Base-by-base conservation (phyloP, 1,140 invertebrate genomes). In the Brachionus manjavacas region DNA sequence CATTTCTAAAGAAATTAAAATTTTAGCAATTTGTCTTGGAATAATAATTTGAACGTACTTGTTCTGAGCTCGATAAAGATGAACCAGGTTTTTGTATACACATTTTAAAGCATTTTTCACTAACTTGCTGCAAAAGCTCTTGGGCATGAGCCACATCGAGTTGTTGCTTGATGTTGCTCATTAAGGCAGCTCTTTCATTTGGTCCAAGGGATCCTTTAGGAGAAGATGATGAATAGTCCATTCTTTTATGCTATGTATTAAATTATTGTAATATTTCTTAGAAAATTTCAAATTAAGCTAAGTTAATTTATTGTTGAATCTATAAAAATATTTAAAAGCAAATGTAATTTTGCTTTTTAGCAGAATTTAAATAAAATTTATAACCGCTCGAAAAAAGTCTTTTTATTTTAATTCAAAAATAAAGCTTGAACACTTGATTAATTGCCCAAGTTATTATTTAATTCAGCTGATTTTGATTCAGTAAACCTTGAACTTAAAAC, bases 51-150 rank as follows among this genome's bases (percentile, higher is more conserved):
- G 68, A 86, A 35, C 6, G 85, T 91, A 94, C 94, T 91, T 96
- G 95, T 92, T 98, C 95, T 1, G 94, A 94, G 88, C 92, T 95
- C 89, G 95, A 95, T 85, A 98, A 89, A 9, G 94, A 93, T 14
- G 93, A 93, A n/a, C 96, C 96, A 14, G 96, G 96, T 88, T 95
- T 96, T 70, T 89, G 88, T 85, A 98, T 93, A 89, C 96, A 98
- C 88, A 97, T 97, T 88, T 94, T 95, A 88, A 97, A 98, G 90
- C 96, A 98, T 90, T 98, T 98, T 88, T 97, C 94, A 46, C 95
- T 95, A 92, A 98, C 96, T 93, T 97, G 97, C 91, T 95, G 89
- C 74, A 93, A 92, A 87, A 86, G 90, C 92, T 97, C 95, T 90
- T 98, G 96, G 23, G 95, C 94, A 90, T 96, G 96, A 25, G 95